These are phyloP conservation scores for Epicampocera succincta DNA, from an alignment of 2,888 invertebrate species.

Conservation along the genomic window DNA sequence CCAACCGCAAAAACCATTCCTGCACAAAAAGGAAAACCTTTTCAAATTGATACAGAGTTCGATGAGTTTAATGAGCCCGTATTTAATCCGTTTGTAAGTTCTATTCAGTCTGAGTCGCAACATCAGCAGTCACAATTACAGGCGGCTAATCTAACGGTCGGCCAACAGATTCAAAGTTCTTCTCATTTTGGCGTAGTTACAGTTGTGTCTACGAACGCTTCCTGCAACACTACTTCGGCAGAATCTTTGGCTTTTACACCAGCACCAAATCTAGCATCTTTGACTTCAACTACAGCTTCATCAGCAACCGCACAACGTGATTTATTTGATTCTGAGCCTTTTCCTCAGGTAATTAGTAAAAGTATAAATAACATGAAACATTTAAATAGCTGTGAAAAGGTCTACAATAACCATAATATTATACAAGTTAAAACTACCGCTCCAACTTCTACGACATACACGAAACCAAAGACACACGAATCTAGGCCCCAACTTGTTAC, in stretches of 20 bases:
- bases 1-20: slow-evolving; percentile 67
- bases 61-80: slow-evolving; percentile 81
- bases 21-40: slow-evolving; percentile 53
- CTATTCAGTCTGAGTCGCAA: neutral
- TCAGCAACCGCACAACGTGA: slow-evolving; percentile 73
- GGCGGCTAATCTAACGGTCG: neutral
- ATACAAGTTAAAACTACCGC: slow-evolving; percentile 66
- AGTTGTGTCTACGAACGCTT: slow-evolving; percentile 70
- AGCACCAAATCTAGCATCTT: slow-evolving; percentile 22
- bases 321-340: slow-evolving; percentile 81
- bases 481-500: slow-evolving; percentile 77
- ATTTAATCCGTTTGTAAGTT: slow-evolving; percentile 80
- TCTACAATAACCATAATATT: slow-evolving; percentile 70
- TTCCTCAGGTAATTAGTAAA: slow-evolving; percentile 80
- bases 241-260: neutral
- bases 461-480: slow-evolving; percentile 35
- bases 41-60: slow-evolving; percentile 69
- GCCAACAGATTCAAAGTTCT: slow-evolving; percentile 72
- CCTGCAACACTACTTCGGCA: slow-evolving; percentile 8
- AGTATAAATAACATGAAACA: slow-evolving; percentile 69
- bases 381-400: slow-evolving; percentile 58
- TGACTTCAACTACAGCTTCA: neutral
- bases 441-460: slow-evolving; percentile 52
- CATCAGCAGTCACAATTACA: slow-evolving; percentile 27
- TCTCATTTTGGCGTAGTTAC: slow-evolving; percentile 77